Conservation (phyloP, 1,140 invertebrate species). For the Sycobia sp. region DNA sequence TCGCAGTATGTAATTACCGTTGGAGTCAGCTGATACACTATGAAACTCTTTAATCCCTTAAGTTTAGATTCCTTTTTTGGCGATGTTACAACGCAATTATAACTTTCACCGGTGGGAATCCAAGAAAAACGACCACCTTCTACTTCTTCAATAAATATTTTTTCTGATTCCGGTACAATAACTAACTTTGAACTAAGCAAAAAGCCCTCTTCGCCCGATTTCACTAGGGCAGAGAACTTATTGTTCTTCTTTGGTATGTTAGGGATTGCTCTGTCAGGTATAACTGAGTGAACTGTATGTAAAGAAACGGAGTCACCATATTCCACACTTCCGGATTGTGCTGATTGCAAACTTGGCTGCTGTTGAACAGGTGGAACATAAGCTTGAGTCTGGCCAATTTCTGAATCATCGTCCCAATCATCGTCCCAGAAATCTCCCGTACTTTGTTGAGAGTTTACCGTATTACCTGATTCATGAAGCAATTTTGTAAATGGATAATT, state of each 20-base stretch:
- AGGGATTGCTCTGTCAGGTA: conserved; percentile 63
- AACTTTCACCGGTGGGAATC: conserved; percentile 73
- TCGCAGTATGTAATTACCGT: conserved; percentile 74
- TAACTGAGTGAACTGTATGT: conserved; percentile 59
- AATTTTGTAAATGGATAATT: not conserved
- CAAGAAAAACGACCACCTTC: conserved; percentile 74
- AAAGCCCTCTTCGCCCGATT: conserved; percentile 90
- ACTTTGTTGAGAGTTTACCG: conserved; percentile 52
- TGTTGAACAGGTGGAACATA: conserved; percentile 66
- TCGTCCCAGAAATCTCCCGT: conserved; percentile 77
- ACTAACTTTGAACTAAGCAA: conserved; percentile 80
- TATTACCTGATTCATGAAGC: conserved; percentile 33
- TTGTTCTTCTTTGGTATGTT: conserved; percentile 75
- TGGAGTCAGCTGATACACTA: conserved; percentile 94
- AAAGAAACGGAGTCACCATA: conserved; percentile 62
- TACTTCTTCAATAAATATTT: conserved; percentile 75
- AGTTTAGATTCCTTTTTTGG: conserved; percentile 97
- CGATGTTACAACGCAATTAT: conserved; percentile 86
- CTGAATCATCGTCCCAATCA: conserved; percentile 89
- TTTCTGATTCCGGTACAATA: conserved; percentile 75
- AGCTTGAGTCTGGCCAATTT: conserved; percentile 74
- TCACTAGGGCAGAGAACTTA: conserved; percentile 91
- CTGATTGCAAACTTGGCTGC: conserved; percentile 46
- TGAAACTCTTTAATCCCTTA: conserved; percentile 96
- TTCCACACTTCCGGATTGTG: conserved; percentile 44